Conservation (phyloP, 2,113 vertebrate genomes). For the Thamnaconus septentrionalis region DNA sequence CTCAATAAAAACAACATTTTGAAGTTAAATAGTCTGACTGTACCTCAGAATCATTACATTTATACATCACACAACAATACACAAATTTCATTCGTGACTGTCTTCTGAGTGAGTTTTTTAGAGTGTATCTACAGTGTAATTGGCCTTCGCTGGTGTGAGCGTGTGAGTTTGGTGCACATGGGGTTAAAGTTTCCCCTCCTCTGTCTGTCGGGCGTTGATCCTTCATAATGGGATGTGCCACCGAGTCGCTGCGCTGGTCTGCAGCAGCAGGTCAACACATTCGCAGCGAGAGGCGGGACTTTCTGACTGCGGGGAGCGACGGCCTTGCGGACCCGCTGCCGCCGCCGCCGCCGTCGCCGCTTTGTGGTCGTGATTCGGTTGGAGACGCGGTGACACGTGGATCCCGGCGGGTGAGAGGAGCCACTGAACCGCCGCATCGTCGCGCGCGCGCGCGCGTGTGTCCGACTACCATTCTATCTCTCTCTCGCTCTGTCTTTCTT, state of each 20-base stretch:
- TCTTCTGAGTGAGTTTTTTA: neutral
- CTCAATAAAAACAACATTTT: too few relatives aligned
- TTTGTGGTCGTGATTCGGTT: slow-evolving; percentile 7
- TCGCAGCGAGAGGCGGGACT: slow-evolving; percentile 58
- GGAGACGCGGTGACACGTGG: slow-evolving; percentile 57
- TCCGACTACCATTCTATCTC: neutral
- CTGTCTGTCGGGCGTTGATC: slow-evolving; percentile 48
- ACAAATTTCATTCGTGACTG: neutral
- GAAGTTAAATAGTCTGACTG: too few relatives aligned
- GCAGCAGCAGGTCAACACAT: slow-evolving; percentile 63
- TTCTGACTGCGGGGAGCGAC: slow-evolving; percentile 16
- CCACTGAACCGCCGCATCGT: slow-evolving; percentile 8
- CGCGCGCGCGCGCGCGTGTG: slow-evolving; percentile 12
- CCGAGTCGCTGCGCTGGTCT: slow-evolving; percentile 59
- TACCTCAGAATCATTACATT: neutral
- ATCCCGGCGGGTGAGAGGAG: slow-evolving; percentile 16
- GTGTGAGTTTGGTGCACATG: slow-evolving; percentile 41
- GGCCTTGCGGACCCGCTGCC: slow-evolving; percentile 19
- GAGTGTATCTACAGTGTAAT: neutral
- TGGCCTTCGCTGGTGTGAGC: neutral
- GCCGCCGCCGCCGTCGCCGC: slow-evolving; percentile 22
- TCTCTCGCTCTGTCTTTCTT: neutral
- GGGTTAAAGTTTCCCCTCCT: slow-evolving; percentile 69
- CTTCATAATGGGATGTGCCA: slow-evolving; percentile 75
- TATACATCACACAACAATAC: neutral